Evolutionary conservation across 2,888 invertebrate species (phyloP), one percentile per base, ranked within the genome.

Genomic region (Campopleginae sp.): DNA sequence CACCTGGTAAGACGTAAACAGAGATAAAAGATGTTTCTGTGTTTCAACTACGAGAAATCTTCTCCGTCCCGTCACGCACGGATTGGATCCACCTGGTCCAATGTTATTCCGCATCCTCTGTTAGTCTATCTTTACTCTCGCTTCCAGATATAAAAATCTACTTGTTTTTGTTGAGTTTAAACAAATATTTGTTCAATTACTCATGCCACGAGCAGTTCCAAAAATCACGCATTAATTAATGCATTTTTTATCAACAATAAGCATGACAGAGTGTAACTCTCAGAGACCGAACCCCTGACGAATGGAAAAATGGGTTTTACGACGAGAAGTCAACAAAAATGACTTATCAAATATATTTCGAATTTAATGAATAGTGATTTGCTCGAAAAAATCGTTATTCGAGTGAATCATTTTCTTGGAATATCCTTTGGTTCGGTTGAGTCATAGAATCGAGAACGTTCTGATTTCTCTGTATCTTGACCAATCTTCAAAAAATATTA

Each of bases 1-100:
- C 91, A 92, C 92, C 92, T 91, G 92, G 92, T 88, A 76, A 88
- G 89, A 91, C 89, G 86, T 91, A 91, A 91, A 90, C 91, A 90
- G 87, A 89, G 88, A 87, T 74, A 84, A 86, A 86, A 88, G 89
- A 87, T 87, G 88, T 54, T 84, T 82, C 77, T 80, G 71, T 79
- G 48, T 58, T 58, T 65, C 58, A 44, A 51, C 44, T 76, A 84
- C 86, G 86, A 87, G 85, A 87, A 87, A 88, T 90, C 87, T 87
- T 88, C 86, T 81, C 86, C 76, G 72, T 68, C 83, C 75, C 87
- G 86, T 83, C 88, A 87, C 87, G 87, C 54, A 66, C 88, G 88
- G 91, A 92, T 87, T 90, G 90, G 90, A 90, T 90, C 90, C 91
- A 91, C 89, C 91, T 92, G 91, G 91, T 87, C 17, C 76, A 61